These are phyloP conservation scores for Emydocephalus ijimae DNA, from an alignment of 2,113 vertebrate genomes.

Conservation along the genomic window DNA sequence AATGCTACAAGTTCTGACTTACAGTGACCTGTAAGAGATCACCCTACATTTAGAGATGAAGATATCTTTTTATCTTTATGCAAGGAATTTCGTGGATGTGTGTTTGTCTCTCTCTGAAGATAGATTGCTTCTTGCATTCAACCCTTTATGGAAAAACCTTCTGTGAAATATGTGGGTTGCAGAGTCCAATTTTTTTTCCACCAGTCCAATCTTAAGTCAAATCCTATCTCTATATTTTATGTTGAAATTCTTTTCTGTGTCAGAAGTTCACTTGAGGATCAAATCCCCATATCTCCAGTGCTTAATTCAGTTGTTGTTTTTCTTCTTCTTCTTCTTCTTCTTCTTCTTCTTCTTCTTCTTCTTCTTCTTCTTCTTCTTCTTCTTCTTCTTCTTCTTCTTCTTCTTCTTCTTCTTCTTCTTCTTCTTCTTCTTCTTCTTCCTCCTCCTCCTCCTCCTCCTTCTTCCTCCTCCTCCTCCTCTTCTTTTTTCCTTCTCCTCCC, in stretches of 20 bases:
- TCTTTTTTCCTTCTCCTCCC: too few relatives aligned
- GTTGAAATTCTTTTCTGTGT: conserved; percentile 24
- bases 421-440: too few relatives aligned
- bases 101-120: background rate
- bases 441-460: too few relatives aligned
- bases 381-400: too few relatives aligned
- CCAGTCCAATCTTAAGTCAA: background rate
- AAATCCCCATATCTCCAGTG: background rate
- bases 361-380: too few relatives aligned
- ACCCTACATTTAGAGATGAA: background rate
- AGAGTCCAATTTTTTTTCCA: conserved; percentile 34
- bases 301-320: too few relatives aligned
- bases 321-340: too few relatives aligned
- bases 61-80: conserved; percentile 3
- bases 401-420: fast-evolving
- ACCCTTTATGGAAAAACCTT: background rate
- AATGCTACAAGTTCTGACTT: background rate
- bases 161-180: conserved; percentile 17
- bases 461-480: too few relatives aligned
- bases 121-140: background rate
- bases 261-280: background rate
- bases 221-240: background rate
- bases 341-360: too few relatives aligned
- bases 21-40: background rate
- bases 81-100: background rate